These are phyloP conservation scores for Ornithoptera alexandrae DNA, from an alignment of 2,888 invertebrate genomes.

Conservation along the genomic window DNA sequence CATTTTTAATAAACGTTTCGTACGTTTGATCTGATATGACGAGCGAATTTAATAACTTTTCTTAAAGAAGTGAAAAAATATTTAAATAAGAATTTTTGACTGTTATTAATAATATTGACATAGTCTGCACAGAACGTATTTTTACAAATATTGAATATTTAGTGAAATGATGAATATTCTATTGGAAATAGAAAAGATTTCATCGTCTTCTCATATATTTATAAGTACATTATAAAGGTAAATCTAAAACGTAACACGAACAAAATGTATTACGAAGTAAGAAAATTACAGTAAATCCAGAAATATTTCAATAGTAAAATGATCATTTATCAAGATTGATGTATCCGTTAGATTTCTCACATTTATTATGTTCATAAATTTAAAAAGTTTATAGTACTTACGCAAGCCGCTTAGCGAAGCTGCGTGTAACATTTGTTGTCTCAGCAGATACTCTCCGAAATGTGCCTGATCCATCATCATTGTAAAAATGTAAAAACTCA, in stretches of 20 bases:
- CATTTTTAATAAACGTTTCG: not conserved
- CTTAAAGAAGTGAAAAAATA: not conserved
- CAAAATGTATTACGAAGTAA: too few species aligned
- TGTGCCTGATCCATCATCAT: constrained; percentile 79
- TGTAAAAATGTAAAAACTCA: constrained; percentile 42
- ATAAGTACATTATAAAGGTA: too few species aligned
- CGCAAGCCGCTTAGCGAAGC: constrained; percentile 71
- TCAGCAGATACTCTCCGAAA: constrained; percentile 72
- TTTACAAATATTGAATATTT: not conserved
- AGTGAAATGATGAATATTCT: not conserved
- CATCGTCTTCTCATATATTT: not conserved
- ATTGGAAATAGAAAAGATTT: not conserved
- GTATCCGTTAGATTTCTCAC: too few species aligned
- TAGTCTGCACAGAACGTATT: not conserved
- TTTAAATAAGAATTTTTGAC: not conserved
- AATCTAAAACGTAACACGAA: too few species aligned
- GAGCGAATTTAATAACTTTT: not conserved
- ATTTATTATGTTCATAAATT: not conserved
- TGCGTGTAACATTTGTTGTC: constrained; percentile 76
- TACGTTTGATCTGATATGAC: not conserved
- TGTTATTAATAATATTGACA: not conserved
- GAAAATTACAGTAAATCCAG: too few species aligned
- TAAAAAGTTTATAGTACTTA: constrained; percentile 53
- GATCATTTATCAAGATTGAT: too few species aligned
- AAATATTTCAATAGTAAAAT: too few species aligned